Evolutionary conservation across 1,140 invertebrate genomes (phyloP).

Genomic region (Holotrichia oblita): DNA sequence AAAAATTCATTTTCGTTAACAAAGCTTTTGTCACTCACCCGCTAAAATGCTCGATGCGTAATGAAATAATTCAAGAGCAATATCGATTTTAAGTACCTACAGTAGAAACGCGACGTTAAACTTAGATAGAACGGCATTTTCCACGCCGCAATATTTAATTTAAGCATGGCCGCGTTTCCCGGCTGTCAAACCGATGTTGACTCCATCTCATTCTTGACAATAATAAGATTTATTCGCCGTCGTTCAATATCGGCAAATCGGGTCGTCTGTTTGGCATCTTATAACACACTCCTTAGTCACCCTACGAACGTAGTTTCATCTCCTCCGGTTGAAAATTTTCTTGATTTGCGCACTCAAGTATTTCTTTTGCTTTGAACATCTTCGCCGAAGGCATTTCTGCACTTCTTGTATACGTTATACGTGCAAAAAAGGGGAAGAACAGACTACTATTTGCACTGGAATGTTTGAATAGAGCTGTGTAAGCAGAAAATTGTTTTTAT

Average conservation of each 20-base stretch:
- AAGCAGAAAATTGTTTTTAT: conserved; percentile 40
- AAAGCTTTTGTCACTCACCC: too few species aligned
- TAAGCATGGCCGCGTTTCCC: conserved; percentile 54
- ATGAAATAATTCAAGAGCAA: neutral
- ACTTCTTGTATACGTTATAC: neutral
- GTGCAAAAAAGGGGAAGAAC: neutral
- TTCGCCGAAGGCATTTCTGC: neutral
- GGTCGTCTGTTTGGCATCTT: conserved; percentile 55
- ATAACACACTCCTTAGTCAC: conserved; percentile 45
- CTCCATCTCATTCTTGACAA: conserved; percentile 56
- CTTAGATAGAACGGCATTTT: neutral
- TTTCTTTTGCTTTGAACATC: conserved; percentile 14
- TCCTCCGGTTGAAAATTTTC: conserved; percentile 1
- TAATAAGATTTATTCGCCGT: conserved; percentile 58
- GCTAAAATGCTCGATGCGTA: too few species aligned
- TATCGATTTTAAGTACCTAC: neutral
- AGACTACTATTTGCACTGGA: neutral
- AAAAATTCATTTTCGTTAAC: too few species aligned
- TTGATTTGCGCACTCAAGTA: neutral
- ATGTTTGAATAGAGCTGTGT: conserved; percentile 36
- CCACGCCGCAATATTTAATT: conserved; percentile 57
- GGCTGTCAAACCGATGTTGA: conserved; percentile 57
- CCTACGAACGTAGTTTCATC: conserved; percentile 1
- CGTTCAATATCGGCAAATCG: conserved; percentile 54
- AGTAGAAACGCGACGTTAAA: neutral